Evolutionary conservation across 2,888 invertebrate species (phyloP).

Genomic region (Rhagophthalmus giganteus): DNA sequence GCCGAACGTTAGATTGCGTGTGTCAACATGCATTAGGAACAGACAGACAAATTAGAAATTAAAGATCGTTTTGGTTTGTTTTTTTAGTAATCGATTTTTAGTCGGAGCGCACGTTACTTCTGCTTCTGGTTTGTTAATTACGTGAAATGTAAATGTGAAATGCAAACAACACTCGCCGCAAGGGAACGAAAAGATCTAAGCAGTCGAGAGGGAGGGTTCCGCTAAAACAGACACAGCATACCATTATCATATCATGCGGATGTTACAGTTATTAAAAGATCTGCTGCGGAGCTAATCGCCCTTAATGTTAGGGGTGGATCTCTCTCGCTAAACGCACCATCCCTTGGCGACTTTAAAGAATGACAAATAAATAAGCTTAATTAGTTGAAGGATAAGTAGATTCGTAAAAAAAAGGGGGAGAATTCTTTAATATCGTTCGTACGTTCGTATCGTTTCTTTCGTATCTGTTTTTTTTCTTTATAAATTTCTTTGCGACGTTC

Average conservation of each 20-base stretch:
- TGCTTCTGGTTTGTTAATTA: no score
- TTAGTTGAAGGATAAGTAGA: slow-evolving; percentile 11
- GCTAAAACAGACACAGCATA: slow-evolving; percentile 46
- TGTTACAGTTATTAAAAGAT: slow-evolving; percentile 55
- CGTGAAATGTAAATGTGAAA: not conserved
- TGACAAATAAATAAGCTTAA: slow-evolving; percentile 28
- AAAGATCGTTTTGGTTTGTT: no score
- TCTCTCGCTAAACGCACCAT: slow-evolving; percentile 36
- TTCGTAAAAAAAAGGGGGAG: not conserved
- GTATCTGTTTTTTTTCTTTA: not conserved
- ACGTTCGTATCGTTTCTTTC: not conserved
- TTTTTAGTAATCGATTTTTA: no score
- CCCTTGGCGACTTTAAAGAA: slow-evolving; percentile 31
- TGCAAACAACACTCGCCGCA: not conserved
- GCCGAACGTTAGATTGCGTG: not conserved
- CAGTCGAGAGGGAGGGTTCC: slow-evolving; percentile 37
- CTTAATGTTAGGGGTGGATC: slow-evolving; percentile 53
- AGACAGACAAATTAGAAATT: no score
- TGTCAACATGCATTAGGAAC: not conserved
- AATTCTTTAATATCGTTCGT: not conserved
- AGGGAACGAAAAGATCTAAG: not conserved
- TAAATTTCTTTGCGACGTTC: not conserved
- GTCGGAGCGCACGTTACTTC: no score
- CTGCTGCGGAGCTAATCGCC: slow-evolving; percentile 53
- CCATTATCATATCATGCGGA: slow-evolving; percentile 53